Evolutionary conservation across 2,888 invertebrate species (phyloP).

Genomic region (Drosophila cognata): DNA sequence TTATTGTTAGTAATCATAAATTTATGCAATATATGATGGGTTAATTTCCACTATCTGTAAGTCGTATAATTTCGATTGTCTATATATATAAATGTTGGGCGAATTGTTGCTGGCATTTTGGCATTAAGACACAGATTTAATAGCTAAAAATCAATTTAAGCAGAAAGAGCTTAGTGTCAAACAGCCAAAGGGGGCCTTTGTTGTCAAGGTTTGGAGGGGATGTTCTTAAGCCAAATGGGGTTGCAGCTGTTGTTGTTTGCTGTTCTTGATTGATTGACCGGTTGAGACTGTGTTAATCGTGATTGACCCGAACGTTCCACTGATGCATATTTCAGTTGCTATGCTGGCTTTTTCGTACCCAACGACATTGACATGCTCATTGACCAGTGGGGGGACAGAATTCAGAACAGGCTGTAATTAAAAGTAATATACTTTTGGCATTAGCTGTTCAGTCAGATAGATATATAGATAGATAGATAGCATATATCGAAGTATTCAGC

Average conservation of each 20-base stretch:
- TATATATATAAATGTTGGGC: background rate
- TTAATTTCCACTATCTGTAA: background rate
- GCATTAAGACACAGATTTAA: conserved; percentile 45
- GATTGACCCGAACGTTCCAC: conserved; percentile 5
- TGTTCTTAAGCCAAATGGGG: conserved; percentile 16
- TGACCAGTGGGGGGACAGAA: conserved; percentile 2
- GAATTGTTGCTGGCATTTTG: background rate
- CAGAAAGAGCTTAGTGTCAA: conserved; percentile 39
- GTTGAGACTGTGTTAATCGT: conserved; percentile 28
- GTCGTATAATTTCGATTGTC: background rate
- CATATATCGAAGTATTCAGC: conserved; percentile 6
- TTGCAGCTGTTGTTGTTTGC: conserved; percentile 34
- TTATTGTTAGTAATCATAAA: conserved; percentile 1
- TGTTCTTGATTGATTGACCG: conserved; percentile 35
- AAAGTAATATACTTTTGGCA: conserved; percentile 28
- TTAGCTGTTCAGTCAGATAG: conserved; percentile 1
- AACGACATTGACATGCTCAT: conserved; percentile 37
- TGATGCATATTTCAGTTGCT: conserved; percentile 25
- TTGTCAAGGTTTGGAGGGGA: conserved; percentile 14
- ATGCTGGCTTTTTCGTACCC: conserved; percentile 4
- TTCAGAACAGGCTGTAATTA: conserved; percentile 32
- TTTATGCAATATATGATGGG: background rate
- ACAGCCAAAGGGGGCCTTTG: background rate
- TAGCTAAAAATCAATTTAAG: conserved; percentile 71
- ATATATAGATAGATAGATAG: background rate